A percentile compares a stretch with the other conserved stretches of the same genome.
These are phyloP conservation scores for Perizoma flavofasciatum DNA, from an alignment of 2,888 invertebrate genomes.

Conservation along the genomic window DNA sequence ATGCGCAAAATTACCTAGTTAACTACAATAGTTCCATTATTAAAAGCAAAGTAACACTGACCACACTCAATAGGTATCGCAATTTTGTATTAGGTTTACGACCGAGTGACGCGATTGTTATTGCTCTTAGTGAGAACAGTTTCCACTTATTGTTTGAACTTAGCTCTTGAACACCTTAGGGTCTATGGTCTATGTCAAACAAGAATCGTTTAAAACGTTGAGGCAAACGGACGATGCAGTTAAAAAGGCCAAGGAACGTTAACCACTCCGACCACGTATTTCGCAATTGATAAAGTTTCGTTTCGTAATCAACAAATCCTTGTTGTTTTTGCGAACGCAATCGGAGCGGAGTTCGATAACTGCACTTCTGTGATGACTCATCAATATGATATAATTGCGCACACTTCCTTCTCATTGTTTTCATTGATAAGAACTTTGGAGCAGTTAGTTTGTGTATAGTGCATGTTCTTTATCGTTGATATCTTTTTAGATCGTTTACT, in stretches of 20 bases:
- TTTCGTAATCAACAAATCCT: constrained; percentile 40
- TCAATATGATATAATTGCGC: constrained; percentile 19
- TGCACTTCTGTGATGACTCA: constrained; percentile 24
- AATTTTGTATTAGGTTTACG: constrained; percentile 52
- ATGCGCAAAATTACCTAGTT: too few species aligned
- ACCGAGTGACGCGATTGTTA: constrained; percentile 48
- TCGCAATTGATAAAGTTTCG: constrained; percentile 44
- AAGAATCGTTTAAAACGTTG: constrained; percentile 3
- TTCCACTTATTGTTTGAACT: constrained; percentile 33
- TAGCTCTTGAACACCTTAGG: constrained; percentile 15
- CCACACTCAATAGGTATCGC: constrained; percentile 54
- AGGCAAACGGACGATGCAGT: constrained; percentile 31
- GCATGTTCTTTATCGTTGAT: too few species aligned
- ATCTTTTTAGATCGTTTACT: too few species aligned
- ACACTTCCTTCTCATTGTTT: constrained; percentile 18
- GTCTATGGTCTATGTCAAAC: constrained; percentile 20
- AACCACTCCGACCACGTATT: constrained; percentile 48
- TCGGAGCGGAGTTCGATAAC: constrained; percentile 1
- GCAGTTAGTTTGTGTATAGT: neutral
- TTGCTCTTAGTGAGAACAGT: constrained; percentile 40
- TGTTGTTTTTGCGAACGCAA: constrained; percentile 9
- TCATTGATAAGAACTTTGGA: constrained; percentile 15
- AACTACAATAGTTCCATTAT: constrained; percentile 9
- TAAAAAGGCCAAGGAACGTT: constrained; percentile 43
- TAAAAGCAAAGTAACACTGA: constrained; percentile 50